A percentile compares a stretch with the other conserved stretches of the same genome.
Conservation (phyloP, 2,888 invertebrate genomes). For the Conchocele bisecta region DNA sequence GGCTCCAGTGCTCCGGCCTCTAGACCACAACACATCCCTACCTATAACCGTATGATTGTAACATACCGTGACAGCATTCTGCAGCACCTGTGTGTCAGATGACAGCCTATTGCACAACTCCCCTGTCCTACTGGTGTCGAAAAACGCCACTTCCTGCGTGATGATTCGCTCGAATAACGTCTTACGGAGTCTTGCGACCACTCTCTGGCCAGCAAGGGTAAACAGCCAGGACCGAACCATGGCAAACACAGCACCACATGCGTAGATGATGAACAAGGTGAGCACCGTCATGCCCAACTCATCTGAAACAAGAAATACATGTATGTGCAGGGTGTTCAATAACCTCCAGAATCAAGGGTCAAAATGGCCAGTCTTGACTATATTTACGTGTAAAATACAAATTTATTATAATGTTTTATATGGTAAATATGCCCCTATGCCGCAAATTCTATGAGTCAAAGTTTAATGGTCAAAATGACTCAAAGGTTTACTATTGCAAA, state of each 20-base stretch:
- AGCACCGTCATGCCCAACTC: slow-evolving; percentile 76
- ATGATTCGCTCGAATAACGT: slow-evolving; percentile 75
- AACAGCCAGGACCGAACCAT: slow-evolving; percentile 78
- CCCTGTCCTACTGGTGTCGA: slow-evolving; percentile 81
- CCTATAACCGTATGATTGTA: too few species aligned
- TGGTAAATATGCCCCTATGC: too few species aligned
- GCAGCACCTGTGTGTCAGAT: slow-evolving; percentile 81
- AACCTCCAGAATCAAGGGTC: neutral
- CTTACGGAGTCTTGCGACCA: slow-evolving; percentile 79
- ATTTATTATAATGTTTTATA: too few species aligned
- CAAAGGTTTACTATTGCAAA: too few species aligned
- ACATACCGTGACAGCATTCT: slow-evolving; percentile 81
- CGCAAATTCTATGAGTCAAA: too few species aligned
- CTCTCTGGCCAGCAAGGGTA: slow-evolving; percentile 79
- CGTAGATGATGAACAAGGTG: slow-evolving; percentile 75
- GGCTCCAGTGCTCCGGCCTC: too few species aligned
- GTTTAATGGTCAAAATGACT: too few species aligned
- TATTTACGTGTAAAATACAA: neutral
- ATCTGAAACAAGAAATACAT: slow-evolving; percentile 57
- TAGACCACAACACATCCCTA: too few species aligned
- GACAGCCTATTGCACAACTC: slow-evolving; percentile 81
- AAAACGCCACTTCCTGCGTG: slow-evolving; percentile 80
- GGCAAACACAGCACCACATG: slow-evolving; percentile 71
- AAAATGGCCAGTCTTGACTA: neutral
- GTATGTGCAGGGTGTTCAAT: neutral